These are phyloP conservation scores for Pogona vitticeps DNA, from an alignment of 2,113 vertebrate species.

Conservation along the genomic window DNA sequence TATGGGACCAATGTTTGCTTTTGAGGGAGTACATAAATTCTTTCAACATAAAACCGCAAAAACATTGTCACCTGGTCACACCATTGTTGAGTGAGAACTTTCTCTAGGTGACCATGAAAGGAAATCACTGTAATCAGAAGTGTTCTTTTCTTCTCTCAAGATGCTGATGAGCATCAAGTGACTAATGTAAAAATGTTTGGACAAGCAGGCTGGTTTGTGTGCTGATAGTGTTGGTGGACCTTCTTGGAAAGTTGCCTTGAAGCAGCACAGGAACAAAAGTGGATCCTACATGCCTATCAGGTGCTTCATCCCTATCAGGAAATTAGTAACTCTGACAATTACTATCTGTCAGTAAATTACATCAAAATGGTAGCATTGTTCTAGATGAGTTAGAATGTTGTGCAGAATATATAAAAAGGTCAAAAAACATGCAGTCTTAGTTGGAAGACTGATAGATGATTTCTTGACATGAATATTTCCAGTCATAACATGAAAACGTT, in stretches of 20 bases:
- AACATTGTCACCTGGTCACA: no score
- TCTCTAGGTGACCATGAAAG: no score
- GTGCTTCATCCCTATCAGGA: constrained; percentile 6
- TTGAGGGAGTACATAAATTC: no score
- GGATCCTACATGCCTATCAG: neutral
- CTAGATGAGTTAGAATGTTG: constrained; percentile 39
- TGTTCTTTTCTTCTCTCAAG: neutral
- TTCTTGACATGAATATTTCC: constrained; percentile 44
- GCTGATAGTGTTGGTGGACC: no score
- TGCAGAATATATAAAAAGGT: constrained; percentile 36
- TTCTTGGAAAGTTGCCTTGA: neutral
- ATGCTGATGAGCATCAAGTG: neutral
- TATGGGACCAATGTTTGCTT: no score
- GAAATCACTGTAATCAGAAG: neutral
- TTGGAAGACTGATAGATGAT: constrained; percentile 33
- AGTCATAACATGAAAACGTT: constrained; percentile 27
- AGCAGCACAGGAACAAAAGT: neutral
- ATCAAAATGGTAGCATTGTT: constrained; percentile 19
- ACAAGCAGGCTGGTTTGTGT: no score
- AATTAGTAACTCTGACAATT: no score
- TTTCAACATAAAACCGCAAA: no score
- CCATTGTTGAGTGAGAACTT: no score
- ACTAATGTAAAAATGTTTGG: neutral
- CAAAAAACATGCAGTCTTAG: constrained; percentile 38
- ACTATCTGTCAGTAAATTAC: neutral